Evolutionary conservation across 2,797 vertebrate species (phyloP), one percentile per base, ranked within the genome.

Genomic region (Margarornis squamiger): DNA sequence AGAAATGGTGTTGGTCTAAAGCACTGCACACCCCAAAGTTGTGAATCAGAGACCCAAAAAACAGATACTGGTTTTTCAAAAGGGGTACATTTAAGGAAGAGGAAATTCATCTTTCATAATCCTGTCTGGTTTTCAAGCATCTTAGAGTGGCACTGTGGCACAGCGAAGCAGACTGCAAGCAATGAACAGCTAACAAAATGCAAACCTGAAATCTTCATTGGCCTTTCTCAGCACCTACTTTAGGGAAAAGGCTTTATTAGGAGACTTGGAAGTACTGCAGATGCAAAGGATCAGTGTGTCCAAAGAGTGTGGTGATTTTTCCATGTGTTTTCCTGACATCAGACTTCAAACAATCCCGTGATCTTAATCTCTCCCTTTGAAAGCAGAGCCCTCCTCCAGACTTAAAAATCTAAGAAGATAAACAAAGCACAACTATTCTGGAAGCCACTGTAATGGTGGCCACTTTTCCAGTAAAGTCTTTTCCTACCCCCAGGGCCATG

Each of bases 221-320:
- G 29, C 65, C 26, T 72, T 88, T 36, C 16, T 58, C 51, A 51
- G 32, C 8, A 0, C 4, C 4, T 48, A 15, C 16, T 87, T 85
- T 15, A 70, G 57, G n/a, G 30, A 76, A 57, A 52, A 59, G 26
- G 7, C 41, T 79, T 63, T 49, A 5, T 76, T 73, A 32, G 6
- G 6, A 51, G 22, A 55, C 10, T 5, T 90, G 57, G 24, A 86
- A 71, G 63, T 49, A 17, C 19, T 88, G 24, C 32, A 2, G 1
- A 0, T 58, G 46, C 27, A 66, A 61, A 70, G n/a, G 38, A 72
- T 65, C 21, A 48, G 10, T 1, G 0, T 27, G 46, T 70, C 39
- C 21, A 36, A 80, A 62, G 16, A 68, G 9, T 30, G 12, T 32
- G 39, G 36, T 77, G 19, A 23, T 76, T 84, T 86, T 58, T 86